Evolutionary conservation across 2,113 vertebrate genomes (phyloP).

Genomic region (Philantomba maxwellii): DNA sequence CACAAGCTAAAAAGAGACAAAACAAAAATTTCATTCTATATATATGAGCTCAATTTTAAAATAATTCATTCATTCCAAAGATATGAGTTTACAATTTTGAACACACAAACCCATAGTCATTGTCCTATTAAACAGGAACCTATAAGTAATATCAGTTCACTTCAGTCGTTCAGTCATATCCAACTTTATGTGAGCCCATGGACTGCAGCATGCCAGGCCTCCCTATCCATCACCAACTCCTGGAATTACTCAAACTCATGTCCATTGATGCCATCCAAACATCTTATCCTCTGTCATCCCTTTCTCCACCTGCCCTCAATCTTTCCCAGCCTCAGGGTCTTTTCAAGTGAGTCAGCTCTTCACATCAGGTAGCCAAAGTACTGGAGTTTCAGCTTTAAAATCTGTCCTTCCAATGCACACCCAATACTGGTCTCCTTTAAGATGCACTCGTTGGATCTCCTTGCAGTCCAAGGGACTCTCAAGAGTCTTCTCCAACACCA

Average conservation of each 20-base stretch:
- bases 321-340: not conserved
- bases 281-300: not conserved
- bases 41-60: not conserved
- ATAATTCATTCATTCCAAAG: not conserved
- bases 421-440: not conserved
- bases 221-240: not conserved
- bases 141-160: not conserved
- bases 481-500: not conserved
- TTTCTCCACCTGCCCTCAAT: not conserved
- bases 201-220: not conserved
- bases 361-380: not conserved
- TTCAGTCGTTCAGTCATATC: rapidly evolving
- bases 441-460: rapidly evolving
- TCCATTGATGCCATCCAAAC: not conserved
- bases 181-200: rapidly evolving
- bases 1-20: not conserved
- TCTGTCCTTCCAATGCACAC: not conserved
- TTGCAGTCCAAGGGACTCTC: not conserved
- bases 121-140: rapidly evolving
- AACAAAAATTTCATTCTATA: not conserved
- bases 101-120: too few species aligned
- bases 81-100: not conserved
- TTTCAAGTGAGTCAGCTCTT: not conserved
- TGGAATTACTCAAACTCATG: not conserved
- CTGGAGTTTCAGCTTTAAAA: not conserved